These are phyloP conservation scores for Xenops minutus DNA, from an alignment of 2,797 vertebrate species.

Conservation along the genomic window DNA sequence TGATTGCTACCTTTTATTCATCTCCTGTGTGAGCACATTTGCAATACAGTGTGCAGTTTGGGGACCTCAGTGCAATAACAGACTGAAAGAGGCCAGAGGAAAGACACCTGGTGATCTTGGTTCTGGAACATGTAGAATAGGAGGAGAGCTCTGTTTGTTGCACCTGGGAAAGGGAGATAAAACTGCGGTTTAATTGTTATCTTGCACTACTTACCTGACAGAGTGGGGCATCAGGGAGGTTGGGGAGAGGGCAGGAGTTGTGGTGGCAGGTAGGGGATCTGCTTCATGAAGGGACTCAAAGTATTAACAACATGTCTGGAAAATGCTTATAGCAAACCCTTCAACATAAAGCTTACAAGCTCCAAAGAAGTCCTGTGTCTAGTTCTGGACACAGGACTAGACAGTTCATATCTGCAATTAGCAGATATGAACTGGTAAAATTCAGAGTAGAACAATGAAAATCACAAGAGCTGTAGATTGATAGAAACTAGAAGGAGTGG, in stretches of 20 bases:
- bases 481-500: background rate
- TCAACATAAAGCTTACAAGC: background rate
- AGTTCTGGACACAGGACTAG: background rate
- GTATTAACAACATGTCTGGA: background rate
- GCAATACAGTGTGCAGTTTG: background rate
- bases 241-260: background rate
- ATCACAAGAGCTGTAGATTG: background rate
- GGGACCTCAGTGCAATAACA: background rate
- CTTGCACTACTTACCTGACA: rapidly evolving
- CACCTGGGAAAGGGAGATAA: background rate
- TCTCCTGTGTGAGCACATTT: rapidly evolving
- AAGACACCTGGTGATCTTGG: background rate
- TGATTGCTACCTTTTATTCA: background rate
- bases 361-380: background rate
- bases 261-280: background rate
- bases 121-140: background rate
- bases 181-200: background rate
- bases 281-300: background rate
- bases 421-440: background rate
- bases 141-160: background rate
- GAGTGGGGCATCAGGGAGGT: rapidly evolving
- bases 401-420: no score
- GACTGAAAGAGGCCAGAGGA: background rate
- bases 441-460: background rate
- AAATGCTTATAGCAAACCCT: background rate